phyloP scores from a whole-genome alignment of 2,888 invertebrate genomes.

The Pristionchus arcanus region DNA sequence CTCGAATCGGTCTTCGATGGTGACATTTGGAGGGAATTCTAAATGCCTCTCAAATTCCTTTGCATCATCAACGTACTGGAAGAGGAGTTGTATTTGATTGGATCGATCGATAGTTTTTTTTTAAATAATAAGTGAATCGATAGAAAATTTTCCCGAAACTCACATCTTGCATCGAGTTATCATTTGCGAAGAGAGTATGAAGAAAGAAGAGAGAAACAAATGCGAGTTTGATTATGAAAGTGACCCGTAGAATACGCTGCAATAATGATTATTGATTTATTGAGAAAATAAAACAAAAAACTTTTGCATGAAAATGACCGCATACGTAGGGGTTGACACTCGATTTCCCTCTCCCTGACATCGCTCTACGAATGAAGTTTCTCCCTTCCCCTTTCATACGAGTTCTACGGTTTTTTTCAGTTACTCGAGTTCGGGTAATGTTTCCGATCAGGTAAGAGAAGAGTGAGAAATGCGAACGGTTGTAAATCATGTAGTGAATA shows the following conservation, averaged over 20 bases:
- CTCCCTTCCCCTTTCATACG: background rate
- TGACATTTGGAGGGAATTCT: background rate
- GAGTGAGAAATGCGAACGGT: background rate
- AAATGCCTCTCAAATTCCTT: background rate
- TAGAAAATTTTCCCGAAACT: too few relatives aligned
- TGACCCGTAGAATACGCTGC: background rate
- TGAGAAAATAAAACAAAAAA: background rate
- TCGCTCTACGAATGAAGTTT: background rate
- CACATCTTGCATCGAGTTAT: background rate
- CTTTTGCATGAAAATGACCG: background rate
- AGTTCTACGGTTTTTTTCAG: background rate
- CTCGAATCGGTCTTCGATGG: background rate
- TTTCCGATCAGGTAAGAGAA: background rate
- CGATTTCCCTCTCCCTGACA: background rate
- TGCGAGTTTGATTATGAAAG: background rate
- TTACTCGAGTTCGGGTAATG: background rate
- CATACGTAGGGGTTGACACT: background rate
- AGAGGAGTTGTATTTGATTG: background rate
- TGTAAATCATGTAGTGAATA: too few relatives aligned
- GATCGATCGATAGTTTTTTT: background rate
- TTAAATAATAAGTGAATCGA: background rate
- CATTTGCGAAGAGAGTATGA: background rate
- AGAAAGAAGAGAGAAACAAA: background rate
- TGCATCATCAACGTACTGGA: too few relatives aligned
- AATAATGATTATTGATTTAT: background rate